Conservation (phyloP, 2,888 invertebrate genomes). For the Chydorus sphaericus region DNA sequence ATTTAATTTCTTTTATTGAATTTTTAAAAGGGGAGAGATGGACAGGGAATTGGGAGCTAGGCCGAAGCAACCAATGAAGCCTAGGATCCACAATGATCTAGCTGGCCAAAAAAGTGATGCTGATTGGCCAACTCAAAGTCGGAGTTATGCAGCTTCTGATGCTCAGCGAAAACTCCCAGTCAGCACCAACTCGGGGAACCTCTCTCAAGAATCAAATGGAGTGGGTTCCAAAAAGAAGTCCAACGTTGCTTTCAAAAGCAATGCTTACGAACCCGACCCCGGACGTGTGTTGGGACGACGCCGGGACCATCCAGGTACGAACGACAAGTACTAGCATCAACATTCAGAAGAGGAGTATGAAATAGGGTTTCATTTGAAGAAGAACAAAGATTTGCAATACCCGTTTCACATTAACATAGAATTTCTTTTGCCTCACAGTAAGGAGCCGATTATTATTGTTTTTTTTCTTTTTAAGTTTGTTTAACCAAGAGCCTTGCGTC, state of each 20-base stretch:
- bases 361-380: no score
- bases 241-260: neutral
- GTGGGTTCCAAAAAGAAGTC: neutral
- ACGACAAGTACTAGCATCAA: neutral
- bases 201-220: no score
- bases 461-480: no score
- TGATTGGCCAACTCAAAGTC: no score
- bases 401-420: neutral
- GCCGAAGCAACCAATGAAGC: neutral
- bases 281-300: neutral
- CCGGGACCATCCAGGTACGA: neutral
- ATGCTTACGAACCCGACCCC: neutral
- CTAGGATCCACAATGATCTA: no score
- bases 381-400: neutral
- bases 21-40: no score
- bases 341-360: neutral
- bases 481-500: no score
- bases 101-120: no score
- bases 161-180: neutral
- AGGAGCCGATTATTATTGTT: no score
- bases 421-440: no score
- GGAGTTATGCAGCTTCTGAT: no score
- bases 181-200: neutral
- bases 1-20: no score
- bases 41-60: neutral